Percentiles rank a stretch among this genome's conserved stretches.
phyloP scores from a whole-genome alignment of 1,140 invertebrate genomes.

The Atta colombica region DNA sequence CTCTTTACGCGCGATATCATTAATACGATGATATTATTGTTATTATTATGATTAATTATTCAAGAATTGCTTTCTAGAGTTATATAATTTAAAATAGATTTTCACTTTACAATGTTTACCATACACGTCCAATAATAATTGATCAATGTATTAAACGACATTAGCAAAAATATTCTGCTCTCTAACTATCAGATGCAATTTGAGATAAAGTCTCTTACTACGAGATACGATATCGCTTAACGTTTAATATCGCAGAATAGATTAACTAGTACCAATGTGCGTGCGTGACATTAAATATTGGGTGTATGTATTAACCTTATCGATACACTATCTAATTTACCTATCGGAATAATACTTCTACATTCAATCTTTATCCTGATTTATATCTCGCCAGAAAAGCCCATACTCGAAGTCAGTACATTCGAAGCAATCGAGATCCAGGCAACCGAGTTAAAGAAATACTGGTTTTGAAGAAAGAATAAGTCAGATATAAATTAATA shows the following conservation, averaged over 20 bases:
- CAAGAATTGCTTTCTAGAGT: constrained; percentile 12
- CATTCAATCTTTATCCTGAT: constrained; percentile 33
- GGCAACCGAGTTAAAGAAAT: constrained; percentile 25
- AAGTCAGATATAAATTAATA: constrained; percentile 5
- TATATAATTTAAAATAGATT: background rate
- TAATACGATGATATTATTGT: background rate
- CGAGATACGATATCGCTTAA: constrained; percentile 31
- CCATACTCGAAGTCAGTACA: background rate
- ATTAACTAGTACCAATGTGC: constrained; percentile 29
- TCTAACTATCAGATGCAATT: constrained; percentile 9
- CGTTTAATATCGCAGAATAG: constrained; percentile 34
- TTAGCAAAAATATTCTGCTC: constrained; percentile 26
- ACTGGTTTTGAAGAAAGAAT: constrained; percentile 24
- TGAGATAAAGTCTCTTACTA: constrained; percentile 27
- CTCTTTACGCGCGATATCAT: background rate
- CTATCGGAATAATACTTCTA: constrained; percentile 14
- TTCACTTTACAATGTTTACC: background rate
- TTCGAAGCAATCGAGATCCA: constrained; percentile 4
- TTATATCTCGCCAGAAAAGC: constrained; percentile 38
- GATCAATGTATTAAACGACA: constrained; percentile 8
- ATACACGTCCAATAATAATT: background rate
- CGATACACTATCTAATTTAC: constrained; percentile 43
- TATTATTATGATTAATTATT: background rate
- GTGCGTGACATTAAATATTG: constrained; percentile 32
- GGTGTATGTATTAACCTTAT: constrained; percentile 47